Percentiles rank a stretch among this genome's conserved stretches.
These are phyloP conservation scores for Polylopha cassiicola DNA, from an alignment of 2,888 invertebrate genomes.

Conservation along the genomic window DNA sequence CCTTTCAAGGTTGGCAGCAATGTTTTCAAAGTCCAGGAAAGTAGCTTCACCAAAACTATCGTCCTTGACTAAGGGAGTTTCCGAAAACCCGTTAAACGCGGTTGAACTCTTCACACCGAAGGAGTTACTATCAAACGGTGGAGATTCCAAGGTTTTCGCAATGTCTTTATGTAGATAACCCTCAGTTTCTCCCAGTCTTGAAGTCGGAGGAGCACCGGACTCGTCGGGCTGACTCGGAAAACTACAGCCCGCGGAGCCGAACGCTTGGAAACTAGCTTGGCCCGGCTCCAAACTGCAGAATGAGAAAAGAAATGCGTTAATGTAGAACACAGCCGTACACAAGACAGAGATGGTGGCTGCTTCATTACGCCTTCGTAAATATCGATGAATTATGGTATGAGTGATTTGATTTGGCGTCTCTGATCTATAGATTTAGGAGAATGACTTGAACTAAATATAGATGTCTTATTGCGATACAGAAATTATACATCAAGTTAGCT, in stretches of 20 bases:
- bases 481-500: conserved; percentile 38
- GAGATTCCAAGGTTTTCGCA: conserved; percentile 48
- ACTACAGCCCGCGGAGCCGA: conserved; percentile 71
- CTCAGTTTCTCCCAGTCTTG: conserved; percentile 53
- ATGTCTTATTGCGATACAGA: conserved; percentile 40
- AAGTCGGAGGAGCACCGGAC: conserved; percentile 62
- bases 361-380: conserved; percentile 63
- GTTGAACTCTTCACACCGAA: conserved; percentile 45
- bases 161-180: conserved; percentile 55
- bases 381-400: conserved; percentile 69
- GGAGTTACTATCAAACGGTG: conserved; percentile 47
- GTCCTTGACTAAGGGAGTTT: conserved; percentile 51
- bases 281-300: conserved; percentile 78
- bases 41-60: conserved; percentile 68
- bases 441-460: conserved; percentile 66
- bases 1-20: conserved; percentile 44
- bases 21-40: conserved; percentile 67
- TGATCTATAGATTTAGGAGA: conserved; percentile 64
- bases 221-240: conserved; percentile 71
- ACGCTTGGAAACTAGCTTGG: conserved; percentile 76
- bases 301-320: conserved; percentile 74
- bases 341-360: conserved; percentile 66
- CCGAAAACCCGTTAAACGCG: conserved; percentile 41
- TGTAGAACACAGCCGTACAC: conserved; percentile 61
- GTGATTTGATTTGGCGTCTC: conserved; percentile 66